Percentiles rank a stretch among this genome's conserved stretches.
phyloP scores from a whole-genome alignment of 2,797 vertebrate genomes.

The Gadopsis marmoratus region DNA sequence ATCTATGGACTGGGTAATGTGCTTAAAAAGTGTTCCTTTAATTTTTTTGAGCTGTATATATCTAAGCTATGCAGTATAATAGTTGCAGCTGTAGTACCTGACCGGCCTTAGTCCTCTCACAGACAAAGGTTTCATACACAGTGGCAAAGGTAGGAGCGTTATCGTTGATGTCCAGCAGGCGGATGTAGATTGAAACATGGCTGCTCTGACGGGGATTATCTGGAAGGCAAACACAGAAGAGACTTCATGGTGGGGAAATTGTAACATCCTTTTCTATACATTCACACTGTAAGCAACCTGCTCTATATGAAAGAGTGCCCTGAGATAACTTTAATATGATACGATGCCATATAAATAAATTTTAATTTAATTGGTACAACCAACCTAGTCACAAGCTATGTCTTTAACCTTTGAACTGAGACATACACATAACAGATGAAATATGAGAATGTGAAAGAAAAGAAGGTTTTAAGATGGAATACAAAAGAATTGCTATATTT shows the following conservation, averaged over 20 bases:
- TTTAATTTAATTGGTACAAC: too few relatives aligned
- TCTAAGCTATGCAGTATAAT: background rate
- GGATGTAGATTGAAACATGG: slow-evolving; percentile 90
- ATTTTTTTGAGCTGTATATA: too few relatives aligned
- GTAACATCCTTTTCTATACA: background rate
- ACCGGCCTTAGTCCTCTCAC: slow-evolving; percentile 92
- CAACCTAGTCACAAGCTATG: too few relatives aligned
- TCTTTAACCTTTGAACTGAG: slow-evolving; percentile 9
- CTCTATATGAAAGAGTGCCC: too few relatives aligned
- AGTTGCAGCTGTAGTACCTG: slow-evolving; percentile 84
- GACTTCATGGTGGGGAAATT: background rate
- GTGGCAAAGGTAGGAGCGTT: slow-evolving; percentile 92
- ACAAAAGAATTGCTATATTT: background rate
- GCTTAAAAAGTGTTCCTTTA: too few relatives aligned
- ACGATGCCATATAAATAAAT: too few relatives aligned
- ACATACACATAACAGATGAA: background rate
- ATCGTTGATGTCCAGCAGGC: slow-evolving; percentile 94
- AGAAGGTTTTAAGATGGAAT: slow-evolving; percentile 1
- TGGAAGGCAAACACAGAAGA: slow-evolving; percentile 64
- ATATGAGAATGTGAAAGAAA: slow-evolving; percentile 4
- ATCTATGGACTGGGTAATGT: too few relatives aligned
- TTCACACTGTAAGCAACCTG: slow-evolving; percentile 4
- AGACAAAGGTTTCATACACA: slow-evolving; percentile 94
- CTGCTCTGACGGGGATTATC: slow-evolving; percentile 93
- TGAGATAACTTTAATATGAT: too few relatives aligned